Percentiles rank a stretch among this genome's conserved stretches.
These are phyloP conservation scores for Theonella swinhoei DNA, from an alignment of 37 sponge, comb jelly and placozoan genomes.

Conservation along the genomic window DNA sequence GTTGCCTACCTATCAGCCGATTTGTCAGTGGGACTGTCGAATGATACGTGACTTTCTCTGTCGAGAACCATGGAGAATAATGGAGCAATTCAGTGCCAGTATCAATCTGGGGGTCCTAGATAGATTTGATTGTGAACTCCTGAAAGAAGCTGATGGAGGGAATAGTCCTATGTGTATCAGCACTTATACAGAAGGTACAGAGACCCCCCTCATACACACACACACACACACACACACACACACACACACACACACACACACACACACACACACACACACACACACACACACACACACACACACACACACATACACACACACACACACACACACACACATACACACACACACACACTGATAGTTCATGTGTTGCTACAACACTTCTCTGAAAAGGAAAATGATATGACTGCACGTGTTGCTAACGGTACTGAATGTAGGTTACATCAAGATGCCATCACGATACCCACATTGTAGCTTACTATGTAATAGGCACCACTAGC, in stretches of 20 bases:
- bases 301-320: not conserved
- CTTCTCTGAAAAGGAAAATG: too few relatives aligned
- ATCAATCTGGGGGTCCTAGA: conserved; percentile 28
- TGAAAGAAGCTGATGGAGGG: conserved; percentile 49
- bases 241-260: conserved; percentile 7
- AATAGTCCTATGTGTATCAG: conserved; percentile 63
- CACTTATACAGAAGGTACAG: conserved; percentile 56
- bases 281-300: conserved; percentile 6
- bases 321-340: not conserved
- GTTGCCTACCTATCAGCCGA: conserved; percentile 49
- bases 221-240: too few relatives aligned
- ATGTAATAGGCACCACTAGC: too few relatives aligned
- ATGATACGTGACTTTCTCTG: conserved; percentile 47
- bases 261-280: not conserved
- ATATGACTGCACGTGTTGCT: too few relatives aligned
- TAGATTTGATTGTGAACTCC: conserved; percentile 41
- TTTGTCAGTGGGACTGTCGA: conserved; percentile 60
- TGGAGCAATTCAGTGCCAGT: not conserved
- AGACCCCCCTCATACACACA: too few relatives aligned
- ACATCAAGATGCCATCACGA: too few relatives aligned
- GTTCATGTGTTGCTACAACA: too few relatives aligned
- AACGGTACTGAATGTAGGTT: too few relatives aligned
- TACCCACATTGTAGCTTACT: too few relatives aligned
- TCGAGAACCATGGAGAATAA: conserved; percentile 17
- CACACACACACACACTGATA: too few relatives aligned